These are phyloP conservation scores for Hymenochirus boettgeri DNA, from an alignment of 2,113 vertebrate species.

Conservation along the genomic window DNA sequence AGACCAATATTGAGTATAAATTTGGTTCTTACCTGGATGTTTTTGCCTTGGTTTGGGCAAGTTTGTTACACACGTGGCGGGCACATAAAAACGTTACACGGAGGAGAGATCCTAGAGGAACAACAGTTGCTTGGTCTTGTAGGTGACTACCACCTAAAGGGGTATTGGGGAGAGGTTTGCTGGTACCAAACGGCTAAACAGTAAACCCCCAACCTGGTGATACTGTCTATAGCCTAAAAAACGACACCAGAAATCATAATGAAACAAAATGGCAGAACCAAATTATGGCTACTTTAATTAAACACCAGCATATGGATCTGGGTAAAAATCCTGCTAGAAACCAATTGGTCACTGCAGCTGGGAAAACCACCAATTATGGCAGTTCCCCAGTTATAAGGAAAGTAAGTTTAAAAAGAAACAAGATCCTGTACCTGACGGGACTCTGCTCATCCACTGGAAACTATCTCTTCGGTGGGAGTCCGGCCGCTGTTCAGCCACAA, in stretches of 20 bases:
- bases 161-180: conserved; percentile 93
- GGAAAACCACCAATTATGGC: no score
- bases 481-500: conserved; percentile 91
- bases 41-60: conserved; percentile 95
- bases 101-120: conserved; percentile 90
- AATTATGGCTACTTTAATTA: no score
- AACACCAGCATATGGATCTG: no score
- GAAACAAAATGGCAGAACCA: no score
- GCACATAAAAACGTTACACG: conserved; percentile 94
- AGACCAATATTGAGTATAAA: no score
- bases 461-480: conserved; percentile 97
- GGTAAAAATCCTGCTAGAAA: no score
- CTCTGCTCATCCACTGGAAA: conserved; percentile 98
- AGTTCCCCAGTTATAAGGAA: no score
- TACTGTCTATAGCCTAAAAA: conserved; percentile 92
- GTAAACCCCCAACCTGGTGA: conserved; percentile 95
- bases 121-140: conserved; percentile 95
- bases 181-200: conserved; percentile 90
- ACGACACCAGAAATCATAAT: conserved; percentile 19
- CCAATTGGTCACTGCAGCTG: no score
- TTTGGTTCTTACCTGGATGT: conserved; percentile 81
- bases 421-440: conserved; percentile 77
- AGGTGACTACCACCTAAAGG: conserved; percentile 93
- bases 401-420: no score
- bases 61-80: conserved; percentile 94